Base-by-base conservation (phyloP, 2,113 vertebrate genomes). In the Syngnathoides biaculeatus region DNA sequence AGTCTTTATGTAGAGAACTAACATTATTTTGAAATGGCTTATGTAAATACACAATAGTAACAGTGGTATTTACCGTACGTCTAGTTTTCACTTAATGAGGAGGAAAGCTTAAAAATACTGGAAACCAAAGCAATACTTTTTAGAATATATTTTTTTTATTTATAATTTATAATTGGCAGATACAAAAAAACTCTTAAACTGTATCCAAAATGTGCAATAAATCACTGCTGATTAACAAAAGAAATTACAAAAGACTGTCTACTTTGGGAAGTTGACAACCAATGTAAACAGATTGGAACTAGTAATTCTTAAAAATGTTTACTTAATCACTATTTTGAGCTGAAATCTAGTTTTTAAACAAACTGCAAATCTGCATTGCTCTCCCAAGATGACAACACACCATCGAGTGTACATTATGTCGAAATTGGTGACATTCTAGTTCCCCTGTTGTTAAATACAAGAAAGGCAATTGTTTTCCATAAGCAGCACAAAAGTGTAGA, bases 191-290 rank as follows among this genome's bases (percentile, higher is more conserved):
- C 89, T 91, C 92, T 94, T 94, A 89, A 94, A 95, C 93, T 93
- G 93, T 94, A 94, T 96, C 92, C 93, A 98, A 96, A 96, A 94
- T 95, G 94, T 97, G 94, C 95, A 97, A 97, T 94, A 95, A 96
- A 94, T 94, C 93, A 96, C 92, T 92, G 90, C 92, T 93, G 93
- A 93, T 92, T 93, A 55, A 50, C 40, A 86, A 93, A 88, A 92
- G 93, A 93, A 93, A 93, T 92, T 91, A 81, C 85, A 94, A 93
- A 83, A 87, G 58, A 92, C 84, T 91, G 92, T 90, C 90, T 91
- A 94, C 92, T 94, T 94, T 94, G 93, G 90, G 93, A 89, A 92
- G 86, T 91, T 90, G 81, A 88, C 78, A 84, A 88, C 84, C 84
- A 85, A 88, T 94, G 94, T 95, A 95, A 97, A 95, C 94, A 91